phyloP scores from a whole-genome alignment of 2,888 invertebrate species.

The Sialis fuliginosa region DNA sequence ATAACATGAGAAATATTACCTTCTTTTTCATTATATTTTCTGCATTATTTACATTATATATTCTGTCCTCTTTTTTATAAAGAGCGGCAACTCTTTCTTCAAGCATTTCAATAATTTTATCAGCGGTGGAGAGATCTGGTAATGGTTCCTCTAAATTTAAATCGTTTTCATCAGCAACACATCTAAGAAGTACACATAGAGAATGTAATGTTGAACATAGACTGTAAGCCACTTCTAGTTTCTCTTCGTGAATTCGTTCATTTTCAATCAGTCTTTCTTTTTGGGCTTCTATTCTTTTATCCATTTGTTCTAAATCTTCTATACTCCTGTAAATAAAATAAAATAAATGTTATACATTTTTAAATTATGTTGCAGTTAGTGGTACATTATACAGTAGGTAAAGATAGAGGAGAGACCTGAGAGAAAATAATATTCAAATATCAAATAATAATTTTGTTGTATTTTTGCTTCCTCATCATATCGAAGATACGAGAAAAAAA shows the following conservation, averaged over 20 bases:
- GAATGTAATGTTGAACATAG: not conserved
- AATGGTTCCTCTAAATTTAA: not conserved
- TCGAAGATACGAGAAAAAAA: too few species aligned
- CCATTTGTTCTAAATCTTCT: slow-evolving; percentile 47
- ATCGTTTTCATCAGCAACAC: not conserved
- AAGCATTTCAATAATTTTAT: not conserved
- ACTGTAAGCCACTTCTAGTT: slow-evolving; percentile 5
- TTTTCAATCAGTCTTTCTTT: slow-evolving; percentile 22
- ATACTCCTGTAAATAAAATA: slow-evolving; percentile 37
- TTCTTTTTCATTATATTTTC: not conserved
- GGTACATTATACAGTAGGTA: not conserved
- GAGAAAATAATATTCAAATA: not conserved
- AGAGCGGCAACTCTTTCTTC: not conserved
- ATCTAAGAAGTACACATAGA: not conserved
- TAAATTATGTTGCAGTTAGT: too few species aligned
- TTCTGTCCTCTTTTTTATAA: not conserved
- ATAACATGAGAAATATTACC: not conserved
- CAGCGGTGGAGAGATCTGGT: not conserved
- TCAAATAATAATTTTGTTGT: not conserved
- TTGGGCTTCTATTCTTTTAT: slow-evolving; percentile 36
- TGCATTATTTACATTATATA: not conserved
- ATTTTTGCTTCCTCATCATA: too few species aligned
- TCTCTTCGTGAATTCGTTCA: slow-evolving; percentile 1
- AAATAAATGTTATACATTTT: too few species aligned
- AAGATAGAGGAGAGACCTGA: not conserved